Evolutionary conservation across 2,113 vertebrate species (phyloP).

Genomic region (Zosterops pallidus): DNA sequence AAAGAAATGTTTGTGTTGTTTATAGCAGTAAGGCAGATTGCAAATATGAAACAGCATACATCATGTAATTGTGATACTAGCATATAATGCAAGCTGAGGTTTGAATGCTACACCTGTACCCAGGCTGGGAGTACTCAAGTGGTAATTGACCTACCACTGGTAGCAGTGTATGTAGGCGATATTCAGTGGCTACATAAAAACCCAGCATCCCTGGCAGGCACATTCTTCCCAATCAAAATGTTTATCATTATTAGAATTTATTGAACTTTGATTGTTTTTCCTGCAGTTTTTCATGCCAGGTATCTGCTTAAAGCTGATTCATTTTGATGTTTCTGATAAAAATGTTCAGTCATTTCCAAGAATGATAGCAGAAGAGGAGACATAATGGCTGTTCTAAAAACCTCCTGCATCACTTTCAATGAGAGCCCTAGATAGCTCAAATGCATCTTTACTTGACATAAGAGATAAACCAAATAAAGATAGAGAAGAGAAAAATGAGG

Average conservation of each 20-base stretch:
- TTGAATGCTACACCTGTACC: not conserved
- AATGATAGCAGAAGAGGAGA: not conserved
- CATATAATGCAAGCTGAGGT: not conserved
- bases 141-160: not conserved
- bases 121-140: not conserved
- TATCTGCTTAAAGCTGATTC: not conserved
- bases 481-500: not conserved
- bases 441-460: not conserved
- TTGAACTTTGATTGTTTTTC: not conserved
- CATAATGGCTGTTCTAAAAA: not conserved
- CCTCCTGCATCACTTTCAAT: not conserved
- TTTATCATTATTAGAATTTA: not conserved
- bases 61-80: not conserved
- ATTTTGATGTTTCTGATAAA: not conserved
- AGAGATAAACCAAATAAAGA: not conserved
- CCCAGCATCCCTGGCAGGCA: not conserved
- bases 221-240: not conserved
- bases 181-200: not conserved
- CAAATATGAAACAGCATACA: not conserved
- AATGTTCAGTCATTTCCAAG: not conserved
- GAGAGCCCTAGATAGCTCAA: not conserved
- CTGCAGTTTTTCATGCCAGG: not conserved
- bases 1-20: not conserved
- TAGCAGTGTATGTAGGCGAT: not conserved
- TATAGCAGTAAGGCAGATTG: not conserved